Evolutionary conservation across 2,113 vertebrate species (phyloP).

Genomic region (Fregata magnificens): DNA sequence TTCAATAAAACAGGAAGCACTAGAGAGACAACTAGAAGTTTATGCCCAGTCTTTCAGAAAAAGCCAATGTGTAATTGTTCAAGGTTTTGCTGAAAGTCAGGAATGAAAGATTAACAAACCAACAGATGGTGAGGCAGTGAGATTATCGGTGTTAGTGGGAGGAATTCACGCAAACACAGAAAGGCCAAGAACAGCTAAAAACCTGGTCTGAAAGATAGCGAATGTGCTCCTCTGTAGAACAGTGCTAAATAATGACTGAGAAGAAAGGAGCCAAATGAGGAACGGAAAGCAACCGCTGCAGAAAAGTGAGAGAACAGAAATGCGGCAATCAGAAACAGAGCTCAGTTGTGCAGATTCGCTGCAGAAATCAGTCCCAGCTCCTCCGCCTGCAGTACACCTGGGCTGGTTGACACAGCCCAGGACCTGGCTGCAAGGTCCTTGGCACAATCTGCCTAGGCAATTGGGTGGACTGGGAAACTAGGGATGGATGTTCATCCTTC

Average conservation of each 20-base stretch:
- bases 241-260: neutral
- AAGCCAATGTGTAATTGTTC: neutral
- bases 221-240: neutral
- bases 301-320: neutral
- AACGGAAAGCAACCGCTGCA: neutral
- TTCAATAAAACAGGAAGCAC: neutral
- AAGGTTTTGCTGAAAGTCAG: constrained; percentile 18
- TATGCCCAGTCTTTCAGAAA: neutral
- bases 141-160: neutral
- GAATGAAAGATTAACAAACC: constrained; percentile 12
- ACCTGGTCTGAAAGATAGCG: constrained; percentile 25
- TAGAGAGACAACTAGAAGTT: neutral
- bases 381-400: fast-evolving
- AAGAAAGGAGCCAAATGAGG: neutral
- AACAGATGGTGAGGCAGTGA: neutral
- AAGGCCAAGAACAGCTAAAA: constrained; percentile 17
- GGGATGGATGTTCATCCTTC: neutral
- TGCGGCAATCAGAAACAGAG: neutral
- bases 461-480: neutral
- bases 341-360: fast-evolving
- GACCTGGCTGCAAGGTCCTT: neutral
- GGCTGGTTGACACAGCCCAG: neutral
- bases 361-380: neutral
- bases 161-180: neutral
- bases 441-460: neutral